Conservation (phyloP, 2,888 invertebrate genomes). For the Pollenia labialis region DNA sequence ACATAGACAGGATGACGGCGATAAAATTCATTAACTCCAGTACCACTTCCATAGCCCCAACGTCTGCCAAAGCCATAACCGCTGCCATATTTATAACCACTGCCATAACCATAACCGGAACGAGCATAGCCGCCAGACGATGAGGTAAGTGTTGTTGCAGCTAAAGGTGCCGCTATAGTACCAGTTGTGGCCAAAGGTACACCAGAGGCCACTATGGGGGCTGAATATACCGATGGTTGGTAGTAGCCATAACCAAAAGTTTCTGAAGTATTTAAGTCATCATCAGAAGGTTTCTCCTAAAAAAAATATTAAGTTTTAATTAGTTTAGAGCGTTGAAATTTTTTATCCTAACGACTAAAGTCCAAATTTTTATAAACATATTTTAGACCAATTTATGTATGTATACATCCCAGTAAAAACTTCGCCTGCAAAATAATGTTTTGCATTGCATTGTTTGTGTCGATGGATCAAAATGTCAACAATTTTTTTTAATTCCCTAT, state of each 20-base stretch:
- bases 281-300: conserved; percentile 61
- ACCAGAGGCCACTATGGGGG: background rate
- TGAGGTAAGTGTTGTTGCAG: conserved; percentile 1
- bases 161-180: conserved; percentile 43
- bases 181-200: conserved; percentile 40
- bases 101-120: conserved; percentile 73
- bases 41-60: conserved; percentile 73
- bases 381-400: too few relatives aligned
- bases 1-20: conserved; percentile 70
- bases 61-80: conserved; percentile 74
- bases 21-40: conserved; percentile 71
- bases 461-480: too few relatives aligned
- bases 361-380: too few relatives aligned
- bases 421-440: too few relatives aligned
- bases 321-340: too few relatives aligned
- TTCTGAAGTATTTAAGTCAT: conserved; percentile 76
- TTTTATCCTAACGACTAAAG: too few relatives aligned
- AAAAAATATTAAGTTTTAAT: background rate
- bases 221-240: conserved; percentile 70
- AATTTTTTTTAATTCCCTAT: too few relatives aligned
- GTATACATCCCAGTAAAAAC: too few relatives aligned
- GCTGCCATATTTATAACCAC: conserved; percentile 72
- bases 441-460: too few relatives aligned
- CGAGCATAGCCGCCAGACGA: conserved; percentile 43
- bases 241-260: conserved; percentile 77